phyloP scores from a whole-genome alignment of 1,140 invertebrate genomes.

The Saccostrea glomerata region DNA sequence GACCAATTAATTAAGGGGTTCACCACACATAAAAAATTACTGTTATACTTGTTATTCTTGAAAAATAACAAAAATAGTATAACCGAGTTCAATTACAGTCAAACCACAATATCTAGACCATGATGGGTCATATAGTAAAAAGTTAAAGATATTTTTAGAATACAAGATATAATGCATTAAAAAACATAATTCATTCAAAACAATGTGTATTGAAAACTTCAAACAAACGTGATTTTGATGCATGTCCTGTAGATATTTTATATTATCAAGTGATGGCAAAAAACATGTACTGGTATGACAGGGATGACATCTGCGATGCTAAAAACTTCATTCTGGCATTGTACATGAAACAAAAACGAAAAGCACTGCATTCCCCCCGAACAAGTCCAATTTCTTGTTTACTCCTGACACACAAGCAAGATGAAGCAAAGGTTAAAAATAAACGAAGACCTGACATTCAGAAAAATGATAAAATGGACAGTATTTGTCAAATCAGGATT shows the following conservation, averaged over 20 bases:
- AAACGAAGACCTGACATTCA: constrained; percentile 22
- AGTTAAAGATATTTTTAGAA: no score
- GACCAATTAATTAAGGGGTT: no score
- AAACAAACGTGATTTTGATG: no score
- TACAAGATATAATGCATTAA: no score
- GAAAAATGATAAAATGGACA: constrained; percentile 37
- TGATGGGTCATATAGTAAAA: no score
- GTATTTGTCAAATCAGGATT: constrained; percentile 30
- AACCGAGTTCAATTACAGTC: no score
- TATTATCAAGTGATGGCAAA: neutral
- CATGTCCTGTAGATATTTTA: constrained; percentile 3
- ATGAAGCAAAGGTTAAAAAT: constrained; percentile 31
- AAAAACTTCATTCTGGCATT: neutral
- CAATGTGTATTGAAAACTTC: no score
- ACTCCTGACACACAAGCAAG: constrained; percentile 4
- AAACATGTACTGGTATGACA: neutral
- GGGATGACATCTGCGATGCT: constrained; percentile 10
- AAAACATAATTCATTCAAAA: no score
- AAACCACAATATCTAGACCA: no score
- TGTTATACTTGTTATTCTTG: no score
- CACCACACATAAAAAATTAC: no score
- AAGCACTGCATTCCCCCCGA: constrained; percentile 3
- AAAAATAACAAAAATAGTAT: no score
- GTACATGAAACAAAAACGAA: constrained; percentile 14
- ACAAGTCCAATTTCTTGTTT: neutral